Evolutionary conservation across 2,797 vertebrate species (phyloP).

Genomic region (Sebastes alutus): DNA sequence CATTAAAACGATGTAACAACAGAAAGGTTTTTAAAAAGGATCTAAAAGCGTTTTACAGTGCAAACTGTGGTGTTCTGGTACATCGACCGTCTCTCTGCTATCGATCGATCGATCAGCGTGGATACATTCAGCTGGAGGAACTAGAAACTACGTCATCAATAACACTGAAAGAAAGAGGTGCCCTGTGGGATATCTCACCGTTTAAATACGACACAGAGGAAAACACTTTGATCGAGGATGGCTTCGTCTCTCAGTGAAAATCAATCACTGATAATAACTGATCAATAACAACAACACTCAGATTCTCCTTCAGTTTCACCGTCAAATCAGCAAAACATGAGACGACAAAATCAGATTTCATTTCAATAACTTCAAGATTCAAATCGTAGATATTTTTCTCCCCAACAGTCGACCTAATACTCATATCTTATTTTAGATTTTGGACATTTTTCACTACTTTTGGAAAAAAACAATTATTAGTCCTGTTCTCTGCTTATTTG

Average conservation of each 20-base stretch:
- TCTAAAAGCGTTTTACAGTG: conserved; percentile 66
- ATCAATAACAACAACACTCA: not conserved
- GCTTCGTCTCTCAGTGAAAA: conserved; percentile 39
- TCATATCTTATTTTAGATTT: not conserved
- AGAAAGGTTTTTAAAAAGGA: not conserved
- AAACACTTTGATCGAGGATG: conserved; percentile 35
- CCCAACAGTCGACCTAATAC: too few species aligned
- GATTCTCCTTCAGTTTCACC: not conserved
- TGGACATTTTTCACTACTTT: not conserved
- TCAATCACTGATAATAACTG: not conserved
- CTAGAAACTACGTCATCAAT: conserved; percentile 42
- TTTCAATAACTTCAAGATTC: too few species aligned
- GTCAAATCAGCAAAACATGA: not conserved
- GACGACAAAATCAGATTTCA: not conserved
- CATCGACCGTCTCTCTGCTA: too few species aligned
- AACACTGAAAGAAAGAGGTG: conserved; percentile 54
- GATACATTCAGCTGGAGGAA: conserved; percentile 70
- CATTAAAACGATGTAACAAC: too few species aligned
- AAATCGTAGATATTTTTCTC: too few species aligned
- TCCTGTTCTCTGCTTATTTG: not conserved
- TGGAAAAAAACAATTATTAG: not conserved
- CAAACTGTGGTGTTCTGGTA: conserved; percentile 31
- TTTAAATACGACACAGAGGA: not conserved
- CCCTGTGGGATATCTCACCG: too few species aligned
- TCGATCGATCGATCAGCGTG: conserved; percentile 43